Conservation (phyloP, 2,113 vertebrate genomes). For the Boulengeromyrus knoepffleri region DNA sequence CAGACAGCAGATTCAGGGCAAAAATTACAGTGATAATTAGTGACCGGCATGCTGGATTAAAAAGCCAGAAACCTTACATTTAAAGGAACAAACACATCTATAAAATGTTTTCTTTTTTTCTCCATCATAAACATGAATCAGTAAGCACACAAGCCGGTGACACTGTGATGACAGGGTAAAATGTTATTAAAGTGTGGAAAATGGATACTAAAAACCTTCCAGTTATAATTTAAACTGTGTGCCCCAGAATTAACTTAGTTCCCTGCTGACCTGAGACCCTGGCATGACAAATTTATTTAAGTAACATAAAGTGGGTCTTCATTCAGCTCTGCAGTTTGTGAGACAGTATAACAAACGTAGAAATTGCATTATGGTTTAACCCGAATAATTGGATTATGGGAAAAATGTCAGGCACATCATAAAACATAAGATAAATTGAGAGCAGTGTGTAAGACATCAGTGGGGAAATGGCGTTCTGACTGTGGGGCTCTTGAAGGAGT, state of each 20-base stretch:
- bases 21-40: background rate
- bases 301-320: slow-evolving; percentile 51
- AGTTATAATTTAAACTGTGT: slow-evolving; percentile 52
- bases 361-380: slow-evolving; percentile 58
- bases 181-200: slow-evolving; percentile 52
- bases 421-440: slow-evolving; percentile 60
- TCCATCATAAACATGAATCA: slow-evolving; percentile 56
- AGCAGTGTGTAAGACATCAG: slow-evolving; percentile 51
- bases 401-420: slow-evolving; percentile 47
- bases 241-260: slow-evolving; percentile 62
- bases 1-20: background rate
- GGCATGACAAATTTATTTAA: slow-evolving; percentile 46
- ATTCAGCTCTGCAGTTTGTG: slow-evolving; percentile 39
- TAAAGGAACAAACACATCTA: slow-evolving; percentile 58
- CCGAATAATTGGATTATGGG: slow-evolving; percentile 52
- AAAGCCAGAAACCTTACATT: slow-evolving; percentile 39
- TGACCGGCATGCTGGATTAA: background rate
- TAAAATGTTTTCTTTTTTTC: slow-evolving; percentile 48
- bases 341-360: slow-evolving; percentile 62
- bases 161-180: slow-evolving; percentile 48
- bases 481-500: slow-evolving; percentile 21
- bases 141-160: slow-evolving; percentile 48
- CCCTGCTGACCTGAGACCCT: slow-evolving; percentile 44
- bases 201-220: slow-evolving; percentile 62
- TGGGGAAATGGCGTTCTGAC: slow-evolving; percentile 35